Conservation (phyloP, 2,113 vertebrate genomes). For the Varanus salvator region DNA sequence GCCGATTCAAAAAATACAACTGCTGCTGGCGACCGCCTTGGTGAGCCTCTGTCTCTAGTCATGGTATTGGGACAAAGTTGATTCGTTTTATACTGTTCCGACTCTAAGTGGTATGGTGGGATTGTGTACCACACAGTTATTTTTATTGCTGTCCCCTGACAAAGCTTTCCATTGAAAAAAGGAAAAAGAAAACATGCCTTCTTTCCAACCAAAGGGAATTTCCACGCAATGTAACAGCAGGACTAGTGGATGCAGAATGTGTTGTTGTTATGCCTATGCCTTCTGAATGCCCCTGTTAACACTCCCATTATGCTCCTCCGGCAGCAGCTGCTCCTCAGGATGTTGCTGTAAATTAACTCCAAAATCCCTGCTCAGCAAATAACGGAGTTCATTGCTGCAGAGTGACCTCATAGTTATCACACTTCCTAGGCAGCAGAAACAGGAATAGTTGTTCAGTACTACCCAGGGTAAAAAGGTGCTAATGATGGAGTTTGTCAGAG, state of each 20-base stretch:
- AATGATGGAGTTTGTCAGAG: background rate
- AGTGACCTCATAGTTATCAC: background rate
- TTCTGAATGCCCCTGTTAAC: conserved; percentile 3
- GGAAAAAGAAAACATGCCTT: background rate
- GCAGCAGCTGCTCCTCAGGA: background rate
- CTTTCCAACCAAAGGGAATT: background rate
- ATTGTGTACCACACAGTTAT: background rate
- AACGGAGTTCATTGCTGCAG: background rate
- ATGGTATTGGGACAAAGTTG: no score
- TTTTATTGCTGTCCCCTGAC: background rate
- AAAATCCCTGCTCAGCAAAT: conserved; percentile 13
- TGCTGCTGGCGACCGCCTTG: no score
- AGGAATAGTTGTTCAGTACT: background rate
- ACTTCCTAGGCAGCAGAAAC: background rate
- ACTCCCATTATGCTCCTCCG: conserved; percentile 7
- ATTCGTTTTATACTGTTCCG: background rate
- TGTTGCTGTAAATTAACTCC: conserved; percentile 14
- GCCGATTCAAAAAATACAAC: background rate
- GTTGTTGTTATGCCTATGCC: background rate
- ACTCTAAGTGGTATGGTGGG: background rate
- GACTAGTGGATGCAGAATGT: background rate
- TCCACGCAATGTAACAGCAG: background rate
- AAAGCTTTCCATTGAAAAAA: background rate
- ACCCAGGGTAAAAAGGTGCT: conserved; percentile 8
- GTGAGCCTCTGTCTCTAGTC: background rate